Evolutionary conservation across 2,113 vertebrate species (phyloP).

Genomic region (Oceanodroma tethys): DNA sequence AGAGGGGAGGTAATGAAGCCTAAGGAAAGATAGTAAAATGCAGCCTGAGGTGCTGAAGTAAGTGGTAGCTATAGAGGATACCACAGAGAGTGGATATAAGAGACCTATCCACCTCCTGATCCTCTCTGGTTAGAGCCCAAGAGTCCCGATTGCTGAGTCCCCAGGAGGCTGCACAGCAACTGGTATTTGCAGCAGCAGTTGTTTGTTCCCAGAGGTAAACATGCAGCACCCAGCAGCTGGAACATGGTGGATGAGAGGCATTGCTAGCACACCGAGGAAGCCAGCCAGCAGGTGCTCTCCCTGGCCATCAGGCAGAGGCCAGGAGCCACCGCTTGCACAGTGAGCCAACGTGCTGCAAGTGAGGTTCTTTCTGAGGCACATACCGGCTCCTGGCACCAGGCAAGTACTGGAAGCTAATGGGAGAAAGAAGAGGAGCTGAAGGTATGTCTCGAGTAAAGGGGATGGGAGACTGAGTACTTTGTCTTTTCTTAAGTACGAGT

Average conservation of each 20-base stretch:
- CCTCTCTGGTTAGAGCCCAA: background rate
- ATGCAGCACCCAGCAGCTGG: background rate
- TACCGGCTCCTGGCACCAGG: background rate
- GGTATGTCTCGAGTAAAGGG: background rate
- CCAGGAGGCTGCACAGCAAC: background rate
- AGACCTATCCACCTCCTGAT: background rate
- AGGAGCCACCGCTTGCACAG: background rate
- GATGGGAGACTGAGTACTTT: rapidly evolving
- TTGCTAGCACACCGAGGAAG: background rate
- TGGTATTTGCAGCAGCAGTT: background rate
- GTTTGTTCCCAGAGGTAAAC: background rate
- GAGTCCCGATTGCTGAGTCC: rapidly evolving
- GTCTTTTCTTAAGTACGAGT: background rate
- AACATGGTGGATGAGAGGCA: background rate
- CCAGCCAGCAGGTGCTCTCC: background rate
- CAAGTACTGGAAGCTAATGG: background rate
- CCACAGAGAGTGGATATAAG: background rate
- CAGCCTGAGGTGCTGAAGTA: background rate
- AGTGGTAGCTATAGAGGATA: background rate
- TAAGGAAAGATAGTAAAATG: background rate
- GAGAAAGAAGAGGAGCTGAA: background rate
- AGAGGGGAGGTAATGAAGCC: background rate
- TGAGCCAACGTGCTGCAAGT: background rate
- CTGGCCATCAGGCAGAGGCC: background rate
- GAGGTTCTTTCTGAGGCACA: background rate